Base-by-base conservation (phyloP, 2,113 vertebrate genomes). In the Ploceus nigricollis region DNA sequence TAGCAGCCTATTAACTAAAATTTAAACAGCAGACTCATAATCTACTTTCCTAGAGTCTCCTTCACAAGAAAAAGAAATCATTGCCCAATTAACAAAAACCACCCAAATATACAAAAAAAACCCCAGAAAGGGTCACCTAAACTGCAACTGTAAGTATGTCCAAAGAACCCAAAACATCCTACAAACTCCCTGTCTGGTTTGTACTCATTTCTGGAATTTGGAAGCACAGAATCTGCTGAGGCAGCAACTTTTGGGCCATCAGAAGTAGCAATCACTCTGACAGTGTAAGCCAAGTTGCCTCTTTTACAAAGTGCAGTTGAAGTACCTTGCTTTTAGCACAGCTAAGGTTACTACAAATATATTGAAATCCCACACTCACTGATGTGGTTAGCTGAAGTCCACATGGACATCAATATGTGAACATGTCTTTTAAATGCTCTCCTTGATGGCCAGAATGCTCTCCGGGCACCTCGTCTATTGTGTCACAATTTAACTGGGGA, bases 111-210 rank as follows among this genome's bases (percentile, higher is more conserved):
- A 7, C 2, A 25, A 16, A 47, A 66, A 37, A 12, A 4, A n/a
- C n/a, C 0, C n/a, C 22, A 24, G 22, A n/a, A 63, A 60, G 7
- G 8, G 37, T 22, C n/a, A 61, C 27, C 44, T 60, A 82, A 47
- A n/a, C 23, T 47, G 35, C 47, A 51, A 0, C 0, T 33, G 1
- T 27, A 81, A 66, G 47, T 1, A 9, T 1, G 5, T 64, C 16
- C 7, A 10, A 51, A 87, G 39, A 84, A 50, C 40, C 50, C 40
- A 69, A 81, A 90, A 30, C 42, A 73, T 18, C n/a, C 23, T 58
- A 35, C 27, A 65, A 91, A 65, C 33, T 76, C 50, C 8, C 12
- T 63, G 40, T 17, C 10, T 19, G 3, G 44, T 45, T 63, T 83
- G 40, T 11, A 64, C 6, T 20, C 0, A 0, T 75, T 78, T 58